Evolutionary conservation across 2,888 invertebrate genomes (phyloP).

Genomic region (Ashinkailepas kermadecensis): DNA sequence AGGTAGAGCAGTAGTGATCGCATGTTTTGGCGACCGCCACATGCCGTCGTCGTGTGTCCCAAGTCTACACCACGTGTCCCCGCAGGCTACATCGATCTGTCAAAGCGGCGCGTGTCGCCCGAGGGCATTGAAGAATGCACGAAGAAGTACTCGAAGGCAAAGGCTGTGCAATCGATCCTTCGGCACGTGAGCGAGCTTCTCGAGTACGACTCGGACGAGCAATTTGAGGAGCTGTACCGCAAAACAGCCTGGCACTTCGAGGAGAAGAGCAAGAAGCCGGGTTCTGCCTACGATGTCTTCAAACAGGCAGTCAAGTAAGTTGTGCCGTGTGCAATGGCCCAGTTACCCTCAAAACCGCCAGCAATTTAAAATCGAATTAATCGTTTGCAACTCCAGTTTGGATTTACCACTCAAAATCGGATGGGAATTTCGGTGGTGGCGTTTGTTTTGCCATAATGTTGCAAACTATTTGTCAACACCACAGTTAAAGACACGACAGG

Average conservation of each 20-base stretch:
- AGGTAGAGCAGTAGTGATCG: background rate
- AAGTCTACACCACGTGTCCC: conserved; percentile 25
- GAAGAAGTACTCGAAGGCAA: conserved; percentile 95
- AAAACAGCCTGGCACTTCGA: conserved; percentile 99
- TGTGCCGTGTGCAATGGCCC: background rate
- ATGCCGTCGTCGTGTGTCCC: too few species aligned
- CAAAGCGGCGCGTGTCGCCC: conserved; percentile 94
- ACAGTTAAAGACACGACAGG: too few species aligned
- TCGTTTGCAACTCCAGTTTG: too few species aligned
- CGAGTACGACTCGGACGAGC: conserved; percentile 80
- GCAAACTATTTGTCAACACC: too few species aligned
- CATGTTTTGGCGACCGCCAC: too few species aligned
- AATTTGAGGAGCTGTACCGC: conserved; percentile 88
- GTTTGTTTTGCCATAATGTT: too few species aligned
- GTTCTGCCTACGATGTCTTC: conserved; percentile 94
- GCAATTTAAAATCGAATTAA: too few species aligned
- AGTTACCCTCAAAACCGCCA: too few species aligned
- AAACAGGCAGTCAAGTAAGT: conserved; percentile 93
- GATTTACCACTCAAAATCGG: too few species aligned
- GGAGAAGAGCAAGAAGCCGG: conserved; percentile 90
- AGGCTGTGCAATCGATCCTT: conserved; percentile 95
- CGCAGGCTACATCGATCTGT: conserved; percentile 95
- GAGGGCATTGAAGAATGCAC: conserved; percentile 98
- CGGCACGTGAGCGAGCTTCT: conserved; percentile 94
- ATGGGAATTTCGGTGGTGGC: too few species aligned